These are phyloP conservation scores for Brachylomia viminalis DNA, from an alignment of 2,888 invertebrate genomes.

Conservation along the genomic window DNA sequence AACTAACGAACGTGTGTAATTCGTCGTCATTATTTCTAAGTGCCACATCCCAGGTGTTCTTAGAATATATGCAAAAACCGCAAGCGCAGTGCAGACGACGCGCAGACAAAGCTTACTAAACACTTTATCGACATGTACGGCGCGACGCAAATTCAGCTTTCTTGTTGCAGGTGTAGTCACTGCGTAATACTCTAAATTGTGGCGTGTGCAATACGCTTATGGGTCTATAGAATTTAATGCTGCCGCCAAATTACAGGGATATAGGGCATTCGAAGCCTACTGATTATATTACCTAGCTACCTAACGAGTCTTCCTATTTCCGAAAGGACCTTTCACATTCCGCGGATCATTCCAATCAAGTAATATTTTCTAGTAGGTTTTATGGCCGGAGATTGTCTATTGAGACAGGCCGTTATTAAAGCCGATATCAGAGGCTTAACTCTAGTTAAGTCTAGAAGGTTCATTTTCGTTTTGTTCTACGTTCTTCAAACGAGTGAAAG, in stretches of 20 bases:
- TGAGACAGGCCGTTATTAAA: background rate
- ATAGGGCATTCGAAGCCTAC: background rate
- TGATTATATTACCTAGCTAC: slow-evolving; percentile 11
- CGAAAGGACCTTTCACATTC: background rate
- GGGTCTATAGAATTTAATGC: slow-evolving; percentile 4
- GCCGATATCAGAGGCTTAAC: background rate
- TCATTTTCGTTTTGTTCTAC: background rate
- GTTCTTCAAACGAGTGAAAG: background rate
- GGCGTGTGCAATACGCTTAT: background rate
- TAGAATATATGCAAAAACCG: slow-evolving; percentile 5
- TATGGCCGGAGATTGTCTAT: background rate
- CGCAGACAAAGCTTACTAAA: slow-evolving; percentile 34
- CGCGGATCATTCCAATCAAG: background rate
- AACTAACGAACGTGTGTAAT: too few species aligned
- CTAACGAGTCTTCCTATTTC: background rate
- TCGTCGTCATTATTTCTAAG: background rate
- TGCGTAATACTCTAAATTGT: slow-evolving; percentile 10
- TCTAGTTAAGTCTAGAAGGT: background rate
- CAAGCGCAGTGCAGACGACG: slow-evolving; percentile 64
- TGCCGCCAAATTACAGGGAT: background rate
- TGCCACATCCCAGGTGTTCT: slow-evolving; percentile 19
- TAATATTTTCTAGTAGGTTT: background rate
- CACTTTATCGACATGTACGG: slow-evolving; percentile 32
- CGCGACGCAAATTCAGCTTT: slow-evolving; percentile 47
- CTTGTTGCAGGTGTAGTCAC: slow-evolving; percentile 6